Conservation (phyloP, 2,888 invertebrate species). For the Bellardia bayeri region DNA sequence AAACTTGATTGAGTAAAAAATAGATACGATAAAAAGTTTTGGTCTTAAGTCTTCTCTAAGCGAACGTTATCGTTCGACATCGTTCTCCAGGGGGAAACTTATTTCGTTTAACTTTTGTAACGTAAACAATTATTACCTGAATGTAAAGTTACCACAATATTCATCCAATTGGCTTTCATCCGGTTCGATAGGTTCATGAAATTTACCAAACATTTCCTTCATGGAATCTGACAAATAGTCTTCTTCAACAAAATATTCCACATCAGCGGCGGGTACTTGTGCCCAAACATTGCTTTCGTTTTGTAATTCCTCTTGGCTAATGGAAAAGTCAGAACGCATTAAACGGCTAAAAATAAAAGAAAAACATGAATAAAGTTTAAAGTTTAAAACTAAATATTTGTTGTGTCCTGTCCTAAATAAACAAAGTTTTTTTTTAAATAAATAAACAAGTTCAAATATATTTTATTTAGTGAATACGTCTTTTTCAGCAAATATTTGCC, state of each 20-base stretch:
- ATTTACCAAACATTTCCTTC: conserved; percentile 78
- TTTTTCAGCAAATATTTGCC: too few relatives aligned
- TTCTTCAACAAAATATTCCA: conserved; percentile 75
- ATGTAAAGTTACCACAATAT: conserved; percentile 86
- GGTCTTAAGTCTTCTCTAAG: too few relatives aligned
- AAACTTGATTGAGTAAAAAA: too few relatives aligned
- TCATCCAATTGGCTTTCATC: conserved; percentile 84
- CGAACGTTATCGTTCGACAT: too few relatives aligned
- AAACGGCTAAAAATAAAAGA: conserved; percentile 66
- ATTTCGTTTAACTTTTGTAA: too few relatives aligned
- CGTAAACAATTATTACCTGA: conserved; percentile 78
- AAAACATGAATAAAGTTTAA: not conserved
- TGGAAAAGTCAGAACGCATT: conserved; percentile 71
- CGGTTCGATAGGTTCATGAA: conserved; percentile 85
- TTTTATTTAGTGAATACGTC: too few relatives aligned
- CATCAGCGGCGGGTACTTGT: conserved; percentile 28
- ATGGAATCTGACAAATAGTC: conserved; percentile 79
- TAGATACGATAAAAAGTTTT: too few relatives aligned
- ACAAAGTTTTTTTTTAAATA: too few relatives aligned
- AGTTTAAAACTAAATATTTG: too few relatives aligned
- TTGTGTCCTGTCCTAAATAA: too few relatives aligned
- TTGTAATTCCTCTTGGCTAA: conserved; percentile 55
- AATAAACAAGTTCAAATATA: too few relatives aligned
- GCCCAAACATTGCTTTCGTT: conserved; percentile 60
- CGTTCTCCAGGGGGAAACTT: too few relatives aligned